phyloP scores from a whole-genome alignment of 2,797 vertebrate species.

The Dallia pectoralis region DNA sequence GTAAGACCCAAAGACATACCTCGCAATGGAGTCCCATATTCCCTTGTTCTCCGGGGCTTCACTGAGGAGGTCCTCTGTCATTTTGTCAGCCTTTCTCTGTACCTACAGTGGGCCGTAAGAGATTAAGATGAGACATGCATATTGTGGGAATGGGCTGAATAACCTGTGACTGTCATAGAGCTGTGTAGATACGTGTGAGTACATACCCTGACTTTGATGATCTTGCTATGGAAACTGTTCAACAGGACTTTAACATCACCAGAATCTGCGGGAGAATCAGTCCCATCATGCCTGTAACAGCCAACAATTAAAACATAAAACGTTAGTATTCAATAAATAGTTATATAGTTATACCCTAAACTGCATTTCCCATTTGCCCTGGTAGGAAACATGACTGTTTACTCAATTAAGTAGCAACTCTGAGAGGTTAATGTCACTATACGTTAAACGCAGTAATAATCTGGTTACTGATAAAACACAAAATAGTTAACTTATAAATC shows the following conservation, averaged over 20 bases:
- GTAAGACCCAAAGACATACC: slow-evolving; percentile 64
- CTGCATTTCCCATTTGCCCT: background rate
- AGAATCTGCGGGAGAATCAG: slow-evolving; percentile 81
- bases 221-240: slow-evolving; percentile 93
- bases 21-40: slow-evolving; percentile 82
- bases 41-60: slow-evolving; percentile 77
- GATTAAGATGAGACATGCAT: background rate
- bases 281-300: slow-evolving; percentile 84
- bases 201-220: slow-evolving; percentile 91
- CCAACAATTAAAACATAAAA: background rate
- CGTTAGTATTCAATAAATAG: background rate
- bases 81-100: slow-evolving; percentile 86
- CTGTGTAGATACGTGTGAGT: slow-evolving; percentile 5
- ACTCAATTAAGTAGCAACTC: background rate
- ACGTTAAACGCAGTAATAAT: too few species aligned
- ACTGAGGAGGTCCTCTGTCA: slow-evolving; percentile 86
- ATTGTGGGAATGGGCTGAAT: background rate
- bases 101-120: slow-evolving; percentile 73
- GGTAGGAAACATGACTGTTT: background rate
- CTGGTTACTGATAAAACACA: too few species aligned
- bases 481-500: background rate
- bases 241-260: slow-evolving; percentile 81
- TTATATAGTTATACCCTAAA: background rate
- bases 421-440: too few species aligned
- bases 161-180: background rate